phyloP scores from a whole-genome alignment of 2,113 vertebrate species.

The Anser cygnoides region DNA sequence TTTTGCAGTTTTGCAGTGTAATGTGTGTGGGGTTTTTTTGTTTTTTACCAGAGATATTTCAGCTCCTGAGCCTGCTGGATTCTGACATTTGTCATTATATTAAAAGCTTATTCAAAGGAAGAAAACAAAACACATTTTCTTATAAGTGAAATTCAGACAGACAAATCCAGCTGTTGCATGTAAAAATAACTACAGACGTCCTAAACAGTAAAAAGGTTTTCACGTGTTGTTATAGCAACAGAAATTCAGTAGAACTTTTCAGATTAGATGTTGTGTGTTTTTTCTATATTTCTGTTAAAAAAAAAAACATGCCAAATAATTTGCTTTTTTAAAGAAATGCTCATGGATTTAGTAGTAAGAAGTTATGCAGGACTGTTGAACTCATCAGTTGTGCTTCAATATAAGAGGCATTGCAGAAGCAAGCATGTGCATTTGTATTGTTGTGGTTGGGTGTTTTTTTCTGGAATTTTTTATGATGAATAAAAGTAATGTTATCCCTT shows the following conservation, averaged over 20 bases:
- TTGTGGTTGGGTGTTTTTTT: neutral
- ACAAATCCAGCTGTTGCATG: conserved; percentile 81
- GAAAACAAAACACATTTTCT: conserved; percentile 57
- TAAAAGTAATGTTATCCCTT: neutral
- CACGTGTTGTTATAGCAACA: conserved; percentile 80
- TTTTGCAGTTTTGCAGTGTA: neutral
- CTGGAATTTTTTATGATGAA: neutral
- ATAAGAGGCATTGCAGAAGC: neutral
- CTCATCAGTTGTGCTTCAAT: neutral
- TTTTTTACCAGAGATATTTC: conserved; percentile 18
- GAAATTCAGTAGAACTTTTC: conserved; percentile 75
- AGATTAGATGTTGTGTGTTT: conserved; percentile 64
- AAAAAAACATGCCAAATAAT: neutral
- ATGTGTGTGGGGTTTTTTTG: neutral
- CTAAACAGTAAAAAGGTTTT: conserved; percentile 76
- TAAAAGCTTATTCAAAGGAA: conserved; percentile 58
- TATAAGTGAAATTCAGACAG: conserved; percentile 72
- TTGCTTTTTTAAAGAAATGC: neutral
- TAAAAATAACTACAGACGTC: conserved; percentile 83
- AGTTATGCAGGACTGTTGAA: neutral
- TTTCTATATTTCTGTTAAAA: conserved; percentile 48
- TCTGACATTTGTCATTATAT: conserved; percentile 63
- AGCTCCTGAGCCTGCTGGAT: conserved; percentile 17
- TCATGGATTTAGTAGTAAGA: neutral
- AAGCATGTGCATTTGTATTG: neutral